A percentile compares a stretch with the other conserved stretches of the same genome.
These are phyloP conservation scores for Lagopus leucura DNA, from an alignment of 2,113 vertebrate genomes.

Conservation along the genomic window DNA sequence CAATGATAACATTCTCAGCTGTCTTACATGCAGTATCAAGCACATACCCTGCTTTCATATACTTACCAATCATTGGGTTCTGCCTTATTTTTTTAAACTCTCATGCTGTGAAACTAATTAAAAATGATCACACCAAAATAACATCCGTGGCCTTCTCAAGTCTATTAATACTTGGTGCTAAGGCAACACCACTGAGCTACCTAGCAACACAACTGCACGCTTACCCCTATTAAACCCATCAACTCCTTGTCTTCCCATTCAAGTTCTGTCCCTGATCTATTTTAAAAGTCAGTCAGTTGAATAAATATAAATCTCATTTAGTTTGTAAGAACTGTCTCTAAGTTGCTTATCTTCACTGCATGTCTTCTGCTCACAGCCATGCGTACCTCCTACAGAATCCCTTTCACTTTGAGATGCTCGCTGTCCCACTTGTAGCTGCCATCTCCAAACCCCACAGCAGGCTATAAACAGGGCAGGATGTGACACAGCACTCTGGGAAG, in stretches of 20 bases:
- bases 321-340: not conserved
- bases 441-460: not conserved
- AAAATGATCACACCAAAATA: constrained; percentile 29
- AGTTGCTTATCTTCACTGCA: fast-evolving
- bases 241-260: not conserved
- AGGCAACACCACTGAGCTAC: constrained; percentile 48
- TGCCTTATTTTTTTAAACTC: not conserved
- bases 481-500: not conserved
- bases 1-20: not conserved
- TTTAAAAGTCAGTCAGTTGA: not conserved
- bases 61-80: not conserved
- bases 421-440: not conserved
- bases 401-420: not conserved
- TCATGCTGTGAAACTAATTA: constrained; percentile 46
- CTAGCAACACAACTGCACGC: constrained; percentile 34
- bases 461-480: not conserved
- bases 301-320: not conserved
- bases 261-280: not conserved
- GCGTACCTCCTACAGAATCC: not conserved
- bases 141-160: not conserved
- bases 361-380: not conserved
- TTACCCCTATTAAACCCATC: not conserved
- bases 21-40: not conserved
- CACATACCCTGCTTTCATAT: not conserved
- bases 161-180: constrained; percentile 67